A percentile compares a stretch with the other conserved stretches of the same genome.
phyloP scores from a whole-genome alignment of 2,888 invertebrate species.

The Lasioglossum vierecki region DNA sequence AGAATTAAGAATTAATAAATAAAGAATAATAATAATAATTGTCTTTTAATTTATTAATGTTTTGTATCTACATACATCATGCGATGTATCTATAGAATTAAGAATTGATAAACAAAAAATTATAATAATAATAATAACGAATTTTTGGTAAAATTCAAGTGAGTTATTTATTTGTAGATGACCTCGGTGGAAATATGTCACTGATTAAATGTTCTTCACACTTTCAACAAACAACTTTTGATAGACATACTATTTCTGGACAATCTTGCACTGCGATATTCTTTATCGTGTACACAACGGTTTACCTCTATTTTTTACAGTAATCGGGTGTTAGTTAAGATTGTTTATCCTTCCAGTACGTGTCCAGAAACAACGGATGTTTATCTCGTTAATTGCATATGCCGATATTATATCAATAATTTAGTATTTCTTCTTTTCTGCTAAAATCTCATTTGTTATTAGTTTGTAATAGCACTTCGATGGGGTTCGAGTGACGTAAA shows the following conservation, averaged over 20 bases:
- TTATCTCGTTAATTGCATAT: not conserved
- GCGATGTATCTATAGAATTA: too few species aligned
- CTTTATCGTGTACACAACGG: not conserved
- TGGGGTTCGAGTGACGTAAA: too few species aligned
- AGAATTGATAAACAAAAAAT: too few species aligned
- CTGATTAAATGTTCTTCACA: not conserved
- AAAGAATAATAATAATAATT: too few species aligned
- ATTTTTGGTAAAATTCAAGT: too few species aligned
- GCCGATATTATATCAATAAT: not conserved
- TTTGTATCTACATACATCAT: too few species aligned
- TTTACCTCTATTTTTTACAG: not conserved
- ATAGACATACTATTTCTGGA: not conserved
- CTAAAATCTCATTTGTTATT: too few species aligned
- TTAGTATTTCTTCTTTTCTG: too few species aligned
- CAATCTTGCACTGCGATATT: not conserved
- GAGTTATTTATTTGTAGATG: not conserved
- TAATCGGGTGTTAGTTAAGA: not conserved
- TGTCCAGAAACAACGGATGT: not conserved
- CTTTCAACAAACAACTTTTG: not conserved
- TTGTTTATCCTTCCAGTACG: not conserved
- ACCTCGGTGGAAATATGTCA: not conserved
- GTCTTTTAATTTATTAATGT: too few species aligned
- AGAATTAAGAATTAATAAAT: too few species aligned
- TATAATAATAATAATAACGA: too few species aligned
- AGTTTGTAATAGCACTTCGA: too few species aligned